Evolutionary conservation across 2,113 vertebrate genomes (phyloP), one percentile per base, ranked within the genome.

Genomic region (Macquaria ambigua): DNA sequence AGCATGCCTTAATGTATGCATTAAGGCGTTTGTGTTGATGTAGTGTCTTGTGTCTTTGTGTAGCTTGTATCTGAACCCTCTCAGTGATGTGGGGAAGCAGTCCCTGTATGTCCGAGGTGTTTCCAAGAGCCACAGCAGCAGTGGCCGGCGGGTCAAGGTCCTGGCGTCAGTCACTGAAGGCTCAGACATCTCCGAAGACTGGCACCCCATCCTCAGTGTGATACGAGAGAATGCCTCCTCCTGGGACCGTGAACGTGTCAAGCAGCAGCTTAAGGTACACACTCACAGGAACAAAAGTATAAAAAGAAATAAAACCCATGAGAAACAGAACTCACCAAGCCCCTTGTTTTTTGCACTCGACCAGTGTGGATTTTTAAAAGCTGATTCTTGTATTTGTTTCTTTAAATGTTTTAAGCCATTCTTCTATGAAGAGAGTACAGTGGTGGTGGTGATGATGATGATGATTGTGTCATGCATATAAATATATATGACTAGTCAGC

Each of bases 51-150:
- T 81, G 61, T 34, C 0, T 77, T n/a, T 63, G 66, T 46, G 0
- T 48, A 99, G 98, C 58, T 93, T 99, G 92, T 99, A 99, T 79
- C 96, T 99, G 92, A 99, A 99, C 0, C 96, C 98, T 64, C 95
- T 99, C 87, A 99, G 96, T 0, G 95, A 97, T n/a, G 95, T 94
- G 0, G 98, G 97, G 62, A 97, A 98, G 85, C 95, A 94, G 89
- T 95, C 93, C 0, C 91, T 99, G 5, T 93, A 97, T 23, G 90
- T 85, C 3, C 84, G 85, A 6, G 94, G 94, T 1, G 84, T 90
- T 82, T 90, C 95, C 37, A 86, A 72, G 70, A 90, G 94, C n/a
- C 91, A 88, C 4, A 92, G 94, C 0, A 86, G 93, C 43, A 93
- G 82, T 0, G 77, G 87, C 4, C 95, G 96, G 0, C 90, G 92